Evolutionary conservation across 2,888 invertebrate species (phyloP).

Genomic region (Drosophila emarginata): DNA sequence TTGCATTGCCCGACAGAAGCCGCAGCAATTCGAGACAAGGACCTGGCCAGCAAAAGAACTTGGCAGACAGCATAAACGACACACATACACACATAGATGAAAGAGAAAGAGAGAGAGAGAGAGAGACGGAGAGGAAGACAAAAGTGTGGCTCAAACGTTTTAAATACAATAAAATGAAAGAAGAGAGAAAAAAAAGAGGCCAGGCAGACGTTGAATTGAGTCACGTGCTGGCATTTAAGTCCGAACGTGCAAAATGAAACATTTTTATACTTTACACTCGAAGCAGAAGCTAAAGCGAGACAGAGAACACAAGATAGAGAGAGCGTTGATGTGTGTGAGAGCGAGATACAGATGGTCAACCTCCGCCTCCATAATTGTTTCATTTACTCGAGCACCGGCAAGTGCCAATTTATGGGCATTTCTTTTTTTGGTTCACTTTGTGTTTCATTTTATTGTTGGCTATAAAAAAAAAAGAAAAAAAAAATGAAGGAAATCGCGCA

Average conservation of each 20-base stretch:
- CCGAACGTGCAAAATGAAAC: constrained; percentile 80
- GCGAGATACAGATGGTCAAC: not conserved
- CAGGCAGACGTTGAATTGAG: constrained; percentile 56
- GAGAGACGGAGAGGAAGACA: not conserved
- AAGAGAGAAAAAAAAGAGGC: not conserved
- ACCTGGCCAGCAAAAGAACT: constrained; percentile 7
- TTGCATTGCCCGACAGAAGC: constrained; percentile 31
- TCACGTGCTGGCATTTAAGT: constrained; percentile 82
- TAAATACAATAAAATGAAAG: constrained; percentile 56
- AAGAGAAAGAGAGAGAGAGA: not conserved
- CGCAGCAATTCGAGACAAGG: constrained; percentile 25
- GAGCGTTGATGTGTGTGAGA: not conserved
- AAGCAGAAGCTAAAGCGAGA: not conserved
- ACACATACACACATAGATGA: constrained; percentile 6
- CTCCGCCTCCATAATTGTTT: constrained; percentile 38
- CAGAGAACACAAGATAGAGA: not conserved
- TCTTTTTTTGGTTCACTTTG: constrained; percentile 1
- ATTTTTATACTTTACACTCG: constrained; percentile 42
- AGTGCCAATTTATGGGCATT: constrained; percentile 40
- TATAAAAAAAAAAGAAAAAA: not conserved
- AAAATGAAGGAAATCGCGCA: constrained; percentile 1
- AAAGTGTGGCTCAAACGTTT: constrained; percentile 38
- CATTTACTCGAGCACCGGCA: constrained; percentile 39
- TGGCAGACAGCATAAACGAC: constrained; percentile 2
- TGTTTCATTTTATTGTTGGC: constrained; percentile 12